Percentiles rank a stretch among this genome's conserved stretches.
Conservation (phyloP, 2,113 vertebrate species). For the Chroicocephalus ridibundus region DNA sequence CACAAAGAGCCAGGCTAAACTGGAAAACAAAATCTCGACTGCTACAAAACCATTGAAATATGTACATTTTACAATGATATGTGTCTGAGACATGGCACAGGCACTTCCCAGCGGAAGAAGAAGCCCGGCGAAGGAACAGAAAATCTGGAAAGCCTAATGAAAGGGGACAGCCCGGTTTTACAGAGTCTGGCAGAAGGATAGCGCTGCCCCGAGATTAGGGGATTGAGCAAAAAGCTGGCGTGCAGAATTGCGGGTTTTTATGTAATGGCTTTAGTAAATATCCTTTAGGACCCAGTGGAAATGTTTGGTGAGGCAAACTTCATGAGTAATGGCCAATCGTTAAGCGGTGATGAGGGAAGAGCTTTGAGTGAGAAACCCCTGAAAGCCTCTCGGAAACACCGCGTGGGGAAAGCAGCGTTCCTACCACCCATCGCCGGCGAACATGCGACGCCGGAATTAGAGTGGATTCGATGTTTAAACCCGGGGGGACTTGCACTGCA, state of each 20-base stretch:
- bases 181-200: conserved; percentile 44
- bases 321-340: conserved; percentile 64
- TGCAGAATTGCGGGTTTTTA: conserved; percentile 53
- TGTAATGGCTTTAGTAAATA: conserved; percentile 68
- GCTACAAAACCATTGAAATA: not conserved
- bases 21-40: not conserved
- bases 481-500: conserved; percentile 7
- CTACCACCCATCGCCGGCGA: not conserved
- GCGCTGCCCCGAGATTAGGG: conserved; percentile 62
- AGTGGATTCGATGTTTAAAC: conserved; percentile 66
- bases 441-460: not conserved
- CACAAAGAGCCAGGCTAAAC: not conserved
- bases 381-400: conserved; percentile 16
- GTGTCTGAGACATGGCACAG: rapidly evolving
- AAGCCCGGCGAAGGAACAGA: not conserved
- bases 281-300: conserved; percentile 62
- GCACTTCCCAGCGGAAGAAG: not conserved
- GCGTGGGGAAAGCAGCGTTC: not conserved
- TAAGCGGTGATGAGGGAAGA: not conserved
- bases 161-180: conserved; percentile 51
- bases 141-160: conserved; percentile 6
- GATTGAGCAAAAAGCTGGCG: conserved; percentile 69
- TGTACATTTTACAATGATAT: rapidly evolving
- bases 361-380: not conserved
- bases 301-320: conserved; percentile 39